Evolutionary conservation across 2,797 vertebrate species (phyloP), one percentile per base, ranked within the genome.

Genomic region (Megalops cyprinoides): DNA sequence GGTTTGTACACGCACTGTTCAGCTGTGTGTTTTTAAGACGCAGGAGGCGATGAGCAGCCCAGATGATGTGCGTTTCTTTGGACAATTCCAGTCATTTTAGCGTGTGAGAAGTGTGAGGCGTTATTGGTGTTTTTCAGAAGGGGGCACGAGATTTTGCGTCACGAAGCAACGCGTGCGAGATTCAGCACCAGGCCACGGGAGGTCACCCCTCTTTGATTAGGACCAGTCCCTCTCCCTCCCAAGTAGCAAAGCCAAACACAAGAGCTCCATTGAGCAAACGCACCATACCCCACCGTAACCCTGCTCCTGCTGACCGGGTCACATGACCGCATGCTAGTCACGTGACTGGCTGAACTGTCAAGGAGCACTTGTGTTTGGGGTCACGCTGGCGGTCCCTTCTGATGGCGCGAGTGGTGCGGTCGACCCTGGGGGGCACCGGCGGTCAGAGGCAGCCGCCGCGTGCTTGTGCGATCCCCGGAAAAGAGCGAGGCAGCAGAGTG

Each of bases 21-120:
- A 23, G 49, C 46, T 42, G 23, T 37, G 49, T n/a, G n/a, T n/a
- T 46, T 74, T 80, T 73, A 55, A 73, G 79, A 49, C 20, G 34
- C 37, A 12, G 37, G 8, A 20, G 53, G 79, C 48, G 60, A 74
- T 44, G 53, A 80, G 75, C 48, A 44, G 67, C 39, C 18, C n/a
- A 23, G 28, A 62, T 74, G 23, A 8, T 14, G 46, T 44, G 10
- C 25, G 20, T 31, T 74, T 28, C 58, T 34, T 23, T 20, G 55
- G 65, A 73, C 25, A 6, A 28, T 18, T 3, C 53, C 55, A 80
- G 44, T 76, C 37, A 39, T 75, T 81, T 65, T 56, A 42, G 25
- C 25, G 18, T 60, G 79, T 15, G 34, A 62, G 31, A 46, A 76
- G 53, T 49, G 56, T 2, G 46, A 76, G 31, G 56, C 58, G 48